phyloP scores from a whole-genome alignment of 2,888 invertebrate species.

The Geotrupes spiniger region DNA sequence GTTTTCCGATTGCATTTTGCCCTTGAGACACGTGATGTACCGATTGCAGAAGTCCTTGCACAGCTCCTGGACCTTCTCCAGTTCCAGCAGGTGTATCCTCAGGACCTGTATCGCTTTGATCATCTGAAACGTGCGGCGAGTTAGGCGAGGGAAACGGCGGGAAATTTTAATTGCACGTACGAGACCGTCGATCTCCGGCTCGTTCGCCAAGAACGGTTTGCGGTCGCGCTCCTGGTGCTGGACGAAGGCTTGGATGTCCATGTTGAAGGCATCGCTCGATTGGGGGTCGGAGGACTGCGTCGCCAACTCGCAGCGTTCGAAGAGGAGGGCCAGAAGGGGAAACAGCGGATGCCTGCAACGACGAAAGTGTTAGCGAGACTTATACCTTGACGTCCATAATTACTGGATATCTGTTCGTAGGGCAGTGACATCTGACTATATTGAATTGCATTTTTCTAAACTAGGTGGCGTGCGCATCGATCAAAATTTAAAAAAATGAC shows the following conservation, averaged over 20 bases:
- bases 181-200: constrained; percentile 93
- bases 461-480: too few species aligned
- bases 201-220: constrained; percentile 81
- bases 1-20: constrained; percentile 88
- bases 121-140: constrained; percentile 59
- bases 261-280: constrained; percentile 78
- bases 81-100: constrained; percentile 85
- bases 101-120: constrained; percentile 86
- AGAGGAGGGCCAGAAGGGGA: constrained; percentile 84
- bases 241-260: constrained; percentile 85
- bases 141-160: not conserved
- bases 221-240: constrained; percentile 85
- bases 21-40: constrained; percentile 87
- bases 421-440: too few species aligned
- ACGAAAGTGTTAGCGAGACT: too few species aligned
- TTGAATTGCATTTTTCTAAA: too few species aligned
- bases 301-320: constrained; percentile 96
- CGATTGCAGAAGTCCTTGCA: constrained; percentile 94
- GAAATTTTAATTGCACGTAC: constrained; percentile 54
- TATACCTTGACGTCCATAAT: too few species aligned
- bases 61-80: constrained; percentile 92
- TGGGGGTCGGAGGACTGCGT: constrained; percentile 85
- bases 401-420: too few species aligned
- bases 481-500: too few species aligned
- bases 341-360: constrained; percentile 86